Evolutionary conservation across 2,113 vertebrate species (phyloP).

Genomic region (Oenanthe oenanthe): DNA sequence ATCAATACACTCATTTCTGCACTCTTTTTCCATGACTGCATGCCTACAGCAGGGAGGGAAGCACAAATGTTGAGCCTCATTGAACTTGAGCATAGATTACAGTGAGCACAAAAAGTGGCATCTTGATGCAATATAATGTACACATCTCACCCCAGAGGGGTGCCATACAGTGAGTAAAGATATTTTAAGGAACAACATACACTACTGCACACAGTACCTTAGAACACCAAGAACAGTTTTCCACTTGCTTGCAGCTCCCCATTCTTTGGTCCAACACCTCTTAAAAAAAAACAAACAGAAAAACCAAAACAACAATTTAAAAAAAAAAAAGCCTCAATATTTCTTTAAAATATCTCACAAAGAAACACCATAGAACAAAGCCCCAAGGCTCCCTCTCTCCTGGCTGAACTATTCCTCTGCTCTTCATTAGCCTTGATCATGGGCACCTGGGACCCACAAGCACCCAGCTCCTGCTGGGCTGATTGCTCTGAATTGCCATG

Average conservation of each 20-base stretch:
- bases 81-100: not conserved
- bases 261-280: rapidly evolving
- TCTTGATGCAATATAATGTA: not conserved
- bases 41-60: not conserved
- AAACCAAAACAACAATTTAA: no score
- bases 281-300: not conserved
- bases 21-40: not conserved
- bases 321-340: not conserved
- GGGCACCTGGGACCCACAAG: not conserved
- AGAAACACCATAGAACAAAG: rapidly evolving
- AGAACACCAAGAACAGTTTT: not conserved
- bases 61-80: not conserved
- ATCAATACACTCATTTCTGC: not conserved
- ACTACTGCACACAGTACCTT: not conserved
- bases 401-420: not conserved
- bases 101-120: not conserved
- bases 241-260: not conserved
- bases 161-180: not conserved
- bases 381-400: rapidly evolving
- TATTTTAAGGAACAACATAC: rapidly evolving
- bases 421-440: not conserved
- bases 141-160: not conserved
- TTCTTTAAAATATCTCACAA: rapidly evolving
- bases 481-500: not conserved
- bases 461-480: not conserved